phyloP scores from a whole-genome alignment of 2,113 vertebrate genomes.

The Leptobrachium leishanense region DNA sequence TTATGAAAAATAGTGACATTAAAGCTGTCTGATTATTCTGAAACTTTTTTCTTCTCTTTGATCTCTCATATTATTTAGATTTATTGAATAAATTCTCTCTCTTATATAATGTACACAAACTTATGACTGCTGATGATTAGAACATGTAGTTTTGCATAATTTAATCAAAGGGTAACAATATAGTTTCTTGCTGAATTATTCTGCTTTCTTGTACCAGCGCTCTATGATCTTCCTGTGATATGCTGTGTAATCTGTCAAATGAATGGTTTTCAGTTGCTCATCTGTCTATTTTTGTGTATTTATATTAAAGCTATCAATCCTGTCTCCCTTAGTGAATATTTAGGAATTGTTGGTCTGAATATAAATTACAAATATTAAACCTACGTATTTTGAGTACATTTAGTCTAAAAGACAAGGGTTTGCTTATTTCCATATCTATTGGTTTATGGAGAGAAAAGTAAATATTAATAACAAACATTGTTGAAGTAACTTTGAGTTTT shows the following conservation, averaged over 20 bases:
- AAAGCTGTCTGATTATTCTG: no score
- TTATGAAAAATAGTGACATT: no score
- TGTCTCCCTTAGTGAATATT: constrained; percentile 36
- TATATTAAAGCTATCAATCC: constrained; percentile 45
- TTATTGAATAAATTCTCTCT: not conserved
- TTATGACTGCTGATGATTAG: constrained; percentile 1
- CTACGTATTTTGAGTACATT: constrained; percentile 27
- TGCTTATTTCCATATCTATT: not conserved
- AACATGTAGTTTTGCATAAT: not conserved
- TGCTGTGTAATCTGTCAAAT: constrained; percentile 32
- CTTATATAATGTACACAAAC: constrained; percentile 10
- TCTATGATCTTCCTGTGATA: constrained; percentile 18
- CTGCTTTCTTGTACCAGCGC: not conserved
- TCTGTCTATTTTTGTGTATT: constrained; percentile 42
- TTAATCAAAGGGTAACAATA: constrained; percentile 15
- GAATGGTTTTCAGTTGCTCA: constrained; percentile 14
- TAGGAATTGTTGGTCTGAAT: constrained; percentile 27
- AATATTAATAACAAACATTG: no score
- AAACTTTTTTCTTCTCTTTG: no score
- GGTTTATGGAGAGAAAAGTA: not conserved
- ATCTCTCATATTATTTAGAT: no score
- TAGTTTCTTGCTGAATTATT: constrained; percentile 12
- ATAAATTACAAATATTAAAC: constrained; percentile 35
- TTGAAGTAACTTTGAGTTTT: no score
- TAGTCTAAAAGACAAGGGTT: constrained; percentile 13